Conservation (phyloP, 2,113 vertebrate species). For the Phaetusa simplex region DNA sequence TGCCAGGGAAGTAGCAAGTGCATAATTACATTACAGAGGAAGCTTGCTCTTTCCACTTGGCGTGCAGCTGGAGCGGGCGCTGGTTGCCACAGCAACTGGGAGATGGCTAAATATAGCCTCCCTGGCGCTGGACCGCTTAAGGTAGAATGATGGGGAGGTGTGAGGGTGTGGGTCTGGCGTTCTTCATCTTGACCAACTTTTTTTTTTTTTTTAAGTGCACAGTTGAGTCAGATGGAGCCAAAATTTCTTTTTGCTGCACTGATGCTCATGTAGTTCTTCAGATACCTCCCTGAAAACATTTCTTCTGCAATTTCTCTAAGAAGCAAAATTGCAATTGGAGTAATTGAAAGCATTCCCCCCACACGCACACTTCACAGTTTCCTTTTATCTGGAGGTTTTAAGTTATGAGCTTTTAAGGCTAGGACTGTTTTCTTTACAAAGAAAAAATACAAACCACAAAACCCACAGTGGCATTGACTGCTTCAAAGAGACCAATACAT, state of each 20-base stretch:
- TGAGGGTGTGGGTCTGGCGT: conserved; percentile 52
- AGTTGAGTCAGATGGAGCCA: background rate
- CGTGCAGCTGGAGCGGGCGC: conserved; percentile 73
- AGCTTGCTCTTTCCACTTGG: conserved; percentile 76
- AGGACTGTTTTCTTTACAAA: background rate
- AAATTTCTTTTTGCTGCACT: background rate
- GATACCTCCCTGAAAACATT: background rate
- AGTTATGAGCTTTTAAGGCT: background rate
- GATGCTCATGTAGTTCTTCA: background rate
- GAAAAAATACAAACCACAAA: background rate
- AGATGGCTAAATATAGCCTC: conserved; percentile 77
- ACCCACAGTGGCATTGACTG: background rate
- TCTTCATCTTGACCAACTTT: conserved; percentile 52
- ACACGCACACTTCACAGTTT: background rate
- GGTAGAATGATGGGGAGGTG: conserved; percentile 70
- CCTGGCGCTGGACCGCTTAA: conserved; percentile 65
- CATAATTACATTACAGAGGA: conserved; percentile 73
- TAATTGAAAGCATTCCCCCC: background rate
- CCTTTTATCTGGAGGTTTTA: background rate
- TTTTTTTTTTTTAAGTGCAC: background rate
- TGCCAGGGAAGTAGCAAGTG: conserved; percentile 70
- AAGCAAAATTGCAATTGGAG: background rate
- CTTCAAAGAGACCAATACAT: background rate
- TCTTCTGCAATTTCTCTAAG: background rate
- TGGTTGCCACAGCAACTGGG: conserved; percentile 78